Evolutionary conservation across 2,888 invertebrate genomes (phyloP).

Genomic region (Hirtodrosophila confusa): DNA sequence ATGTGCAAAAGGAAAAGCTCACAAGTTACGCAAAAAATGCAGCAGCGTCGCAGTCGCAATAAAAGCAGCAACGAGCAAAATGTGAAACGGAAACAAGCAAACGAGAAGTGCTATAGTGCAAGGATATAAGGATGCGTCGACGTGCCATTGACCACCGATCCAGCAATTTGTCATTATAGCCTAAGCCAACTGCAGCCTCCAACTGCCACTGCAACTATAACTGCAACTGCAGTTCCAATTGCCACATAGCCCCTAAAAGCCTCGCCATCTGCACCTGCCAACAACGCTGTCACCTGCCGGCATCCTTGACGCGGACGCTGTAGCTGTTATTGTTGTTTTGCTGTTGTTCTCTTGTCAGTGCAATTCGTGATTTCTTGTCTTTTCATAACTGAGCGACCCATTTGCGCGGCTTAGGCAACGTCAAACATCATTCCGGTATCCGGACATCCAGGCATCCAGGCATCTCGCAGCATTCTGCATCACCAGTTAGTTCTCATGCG

Average conservation of each 20-base stretch:
- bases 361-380: conserved; percentile 55
- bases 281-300: conserved; percentile 48
- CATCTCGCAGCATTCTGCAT: conserved; percentile 32
- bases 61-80: conserved; percentile 54
- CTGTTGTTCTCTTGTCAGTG: conserved; percentile 33
- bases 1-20: conserved; percentile 63
- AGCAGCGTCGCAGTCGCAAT: conserved; percentile 34
- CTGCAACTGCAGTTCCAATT: conserved; percentile 30
- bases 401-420: conserved; percentile 47
- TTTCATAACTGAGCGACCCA: conserved; percentile 47
- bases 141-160: conserved; percentile 72
- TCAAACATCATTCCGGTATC: conserved; percentile 30
- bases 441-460: conserved; percentile 13
- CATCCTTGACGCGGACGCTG: conserved; percentile 20
- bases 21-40: conserved; percentile 76
- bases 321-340: conserved; percentile 23
- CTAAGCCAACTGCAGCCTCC: conserved; percentile 45
- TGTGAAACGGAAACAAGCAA: conserved; percentile 68
- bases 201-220: conserved; percentile 30
- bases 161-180: conserved; percentile 66
- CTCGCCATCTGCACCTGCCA: conserved; percentile 37
- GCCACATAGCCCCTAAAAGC: conserved; percentile 45
- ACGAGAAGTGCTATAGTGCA: conserved; percentile 57
- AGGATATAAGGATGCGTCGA: conserved; percentile 60
- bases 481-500: conserved; percentile 37